Percentiles rank a stretch among this genome's conserved stretches.
phyloP scores from a whole-genome alignment of 2,888 invertebrate species.

The Portevinia maculata region DNA sequence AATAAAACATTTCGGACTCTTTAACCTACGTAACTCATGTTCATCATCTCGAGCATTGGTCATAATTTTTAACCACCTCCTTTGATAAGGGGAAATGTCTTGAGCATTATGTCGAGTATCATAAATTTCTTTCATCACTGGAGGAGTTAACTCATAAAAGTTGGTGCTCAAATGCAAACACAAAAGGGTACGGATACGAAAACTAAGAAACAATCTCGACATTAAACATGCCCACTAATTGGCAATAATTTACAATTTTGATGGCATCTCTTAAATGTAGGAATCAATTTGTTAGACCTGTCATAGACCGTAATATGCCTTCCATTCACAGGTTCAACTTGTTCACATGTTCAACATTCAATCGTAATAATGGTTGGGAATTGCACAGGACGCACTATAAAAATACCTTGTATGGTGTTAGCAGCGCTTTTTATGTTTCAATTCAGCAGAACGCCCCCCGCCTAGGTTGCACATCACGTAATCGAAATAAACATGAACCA shows the following conservation, averaged over 20 bases:
- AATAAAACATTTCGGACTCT: too few species aligned
- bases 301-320: neutral
- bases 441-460: conserved; percentile 11
- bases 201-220: too few species aligned
- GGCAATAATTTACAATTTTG: conserved; percentile 15
- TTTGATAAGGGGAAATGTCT: too few species aligned
- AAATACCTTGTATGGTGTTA: conserved; percentile 19
- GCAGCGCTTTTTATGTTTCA: conserved; percentile 28
- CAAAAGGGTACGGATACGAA: too few species aligned
- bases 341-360: neutral
- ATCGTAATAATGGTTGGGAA: neutral
- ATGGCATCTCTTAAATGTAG: conserved; percentile 13
- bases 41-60: too few species aligned
- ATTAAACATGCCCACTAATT: conserved; percentile 12
- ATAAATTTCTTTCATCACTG: too few species aligned
- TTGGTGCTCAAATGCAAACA: too few species aligned
- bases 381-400: conserved; percentile 1
- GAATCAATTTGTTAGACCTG: conserved; percentile 10
- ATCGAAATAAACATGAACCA: conserved; percentile 26
- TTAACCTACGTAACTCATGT: too few species aligned
- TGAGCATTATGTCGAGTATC: too few species aligned
- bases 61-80: too few species aligned
- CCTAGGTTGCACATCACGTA: conserved; percentile 18
- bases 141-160: too few species aligned
- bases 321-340: neutral